A percentile compares a stretch with the other conserved stretches of the same genome.
These are phyloP conservation scores for Actinernus sp. DNA, from an alignment of 92 coral and sea anemone genomes.

Conservation along the genomic window DNA sequence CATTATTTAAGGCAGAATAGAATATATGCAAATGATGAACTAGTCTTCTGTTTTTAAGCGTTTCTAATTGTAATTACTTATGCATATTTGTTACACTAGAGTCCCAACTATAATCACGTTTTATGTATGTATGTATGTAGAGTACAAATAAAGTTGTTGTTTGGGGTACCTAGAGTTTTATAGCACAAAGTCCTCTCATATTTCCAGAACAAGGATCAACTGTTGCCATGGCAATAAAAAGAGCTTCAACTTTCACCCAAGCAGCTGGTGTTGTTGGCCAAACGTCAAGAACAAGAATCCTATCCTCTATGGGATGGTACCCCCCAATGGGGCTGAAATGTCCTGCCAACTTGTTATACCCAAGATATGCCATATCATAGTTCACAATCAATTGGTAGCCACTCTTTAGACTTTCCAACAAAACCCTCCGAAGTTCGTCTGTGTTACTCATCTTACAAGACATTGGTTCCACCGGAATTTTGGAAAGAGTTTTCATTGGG, in stretches of 20 bases:
- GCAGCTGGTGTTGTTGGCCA: constrained; percentile 55
- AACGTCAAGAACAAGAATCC: constrained; percentile 56
- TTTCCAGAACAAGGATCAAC: constrained; percentile 42
- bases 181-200: constrained; percentile 63
- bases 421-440: constrained; percentile 49
- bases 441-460: background rate
- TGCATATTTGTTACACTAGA: too few species aligned
- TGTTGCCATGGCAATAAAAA: constrained; percentile 53
- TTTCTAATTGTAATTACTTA: too few species aligned
- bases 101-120: too few species aligned
- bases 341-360: constrained; percentile 11
- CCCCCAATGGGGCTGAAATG: constrained; percentile 71
- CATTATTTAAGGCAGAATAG: too few species aligned
- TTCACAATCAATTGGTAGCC: constrained; percentile 36
- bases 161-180: background rate
- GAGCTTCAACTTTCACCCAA: constrained; percentile 56
- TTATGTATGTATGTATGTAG: too few species aligned
- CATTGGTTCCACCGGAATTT: background rate
- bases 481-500: constrained; percentile 1
- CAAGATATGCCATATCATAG: constrained; percentile 19
- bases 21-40: too few species aligned
- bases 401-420: constrained; percentile 36
- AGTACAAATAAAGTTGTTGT: too few species aligned
- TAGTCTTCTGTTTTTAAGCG: too few species aligned
- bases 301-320: constrained; percentile 40